A percentile compares a stretch with the other conserved stretches of the same genome.
Evolutionary conservation across 1,140 invertebrate species (phyloP).

Genomic region (Rhyacophila brunnea): DNA sequence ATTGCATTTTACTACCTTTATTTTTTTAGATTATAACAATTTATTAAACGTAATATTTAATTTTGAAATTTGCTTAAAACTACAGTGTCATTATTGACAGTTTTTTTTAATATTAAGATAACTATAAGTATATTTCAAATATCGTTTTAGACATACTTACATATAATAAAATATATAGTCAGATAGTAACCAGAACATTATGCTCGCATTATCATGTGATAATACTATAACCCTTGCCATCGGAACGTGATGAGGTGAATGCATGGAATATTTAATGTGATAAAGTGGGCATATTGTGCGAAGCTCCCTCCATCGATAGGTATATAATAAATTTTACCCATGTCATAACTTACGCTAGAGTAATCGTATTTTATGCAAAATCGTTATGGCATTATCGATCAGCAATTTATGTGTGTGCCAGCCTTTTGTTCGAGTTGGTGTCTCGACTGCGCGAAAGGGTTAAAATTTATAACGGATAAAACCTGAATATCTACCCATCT

Average conservation of each 20-base stretch:
- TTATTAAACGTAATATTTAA: too few species aligned
- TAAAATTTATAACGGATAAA: too few species aligned
- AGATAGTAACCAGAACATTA: too few species aligned
- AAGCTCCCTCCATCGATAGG: conserved; percentile 11
- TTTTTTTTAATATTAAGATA: too few species aligned
- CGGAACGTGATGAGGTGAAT: conserved; percentile 28
- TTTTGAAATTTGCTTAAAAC: too few species aligned
- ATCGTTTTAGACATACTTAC: too few species aligned
- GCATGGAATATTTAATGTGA: conserved; percentile 32
- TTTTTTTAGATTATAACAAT: too few species aligned
- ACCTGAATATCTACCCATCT: too few species aligned
- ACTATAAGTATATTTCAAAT: too few species aligned
- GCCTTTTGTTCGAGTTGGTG: conserved; percentile 22
- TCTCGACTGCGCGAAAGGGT: background rate
- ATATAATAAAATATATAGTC: too few species aligned
- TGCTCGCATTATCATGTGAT: conserved; percentile 11
- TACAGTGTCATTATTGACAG: too few species aligned
- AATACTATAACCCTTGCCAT: conserved; percentile 6
- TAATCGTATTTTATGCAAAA: conserved; percentile 37
- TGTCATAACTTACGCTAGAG: conserved; percentile 36
- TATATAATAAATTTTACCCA: conserved; percentile 30
- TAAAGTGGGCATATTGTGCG: conserved; percentile 34
- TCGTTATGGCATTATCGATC: conserved; percentile 36
- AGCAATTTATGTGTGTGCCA: conserved; percentile 21
- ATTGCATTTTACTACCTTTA: too few species aligned